Evolutionary conservation across 2,113 vertebrate genomes (phyloP).

Genomic region (Megaceryle maxima): DNA sequence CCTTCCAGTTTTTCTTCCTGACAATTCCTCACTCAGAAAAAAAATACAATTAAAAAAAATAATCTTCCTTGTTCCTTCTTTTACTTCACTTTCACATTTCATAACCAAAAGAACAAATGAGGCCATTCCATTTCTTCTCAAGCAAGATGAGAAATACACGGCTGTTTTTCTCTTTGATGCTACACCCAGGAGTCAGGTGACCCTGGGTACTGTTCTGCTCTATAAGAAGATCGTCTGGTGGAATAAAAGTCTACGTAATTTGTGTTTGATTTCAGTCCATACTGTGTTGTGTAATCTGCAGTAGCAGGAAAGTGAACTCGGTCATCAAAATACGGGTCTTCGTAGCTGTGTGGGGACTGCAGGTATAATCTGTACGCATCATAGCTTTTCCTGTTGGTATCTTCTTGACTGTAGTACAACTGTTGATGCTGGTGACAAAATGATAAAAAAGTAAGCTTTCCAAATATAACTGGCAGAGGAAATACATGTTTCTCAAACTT

Average conservation of each 20-base stretch:
- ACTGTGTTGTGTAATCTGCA: slow-evolving; percentile 85
- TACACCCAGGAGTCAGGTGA: slow-evolving; percentile 99
- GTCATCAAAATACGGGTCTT: slow-evolving; percentile 91
- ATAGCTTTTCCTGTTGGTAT: slow-evolving; percentile 87
- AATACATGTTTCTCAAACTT: not conserved
- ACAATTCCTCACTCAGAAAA: slow-evolving; percentile 59
- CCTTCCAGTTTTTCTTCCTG: slow-evolving; percentile 68
- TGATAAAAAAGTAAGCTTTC: slow-evolving; percentile 2
- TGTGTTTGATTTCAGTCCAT: slow-evolving; percentile 91
- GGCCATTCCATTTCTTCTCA: slow-evolving; percentile 67
- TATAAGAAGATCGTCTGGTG: slow-evolving; percentile 89
- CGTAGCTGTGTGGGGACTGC: slow-evolving; percentile 92
- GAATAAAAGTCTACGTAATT: slow-evolving; percentile 99
- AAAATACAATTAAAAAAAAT: slow-evolving; percentile 11
- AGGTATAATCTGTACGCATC: slow-evolving; percentile 92
- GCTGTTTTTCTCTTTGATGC: slow-evolving; percentile 44
- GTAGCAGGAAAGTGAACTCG: slow-evolving; percentile 87
- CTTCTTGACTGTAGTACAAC: slow-evolving; percentile 88
- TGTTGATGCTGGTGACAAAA: slow-evolving; percentile 82
- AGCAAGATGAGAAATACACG: slow-evolving; percentile 64
- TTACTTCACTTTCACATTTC: slow-evolving; percentile 84
- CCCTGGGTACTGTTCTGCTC: slow-evolving; percentile 94
- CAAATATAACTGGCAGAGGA: not conserved
- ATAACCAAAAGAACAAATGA: slow-evolving; percentile 62
- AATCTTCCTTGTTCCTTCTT: slow-evolving; percentile 81